Base-by-base conservation (phyloP, 2,113 vertebrate species). In the Larimichthys crocea region DNA sequence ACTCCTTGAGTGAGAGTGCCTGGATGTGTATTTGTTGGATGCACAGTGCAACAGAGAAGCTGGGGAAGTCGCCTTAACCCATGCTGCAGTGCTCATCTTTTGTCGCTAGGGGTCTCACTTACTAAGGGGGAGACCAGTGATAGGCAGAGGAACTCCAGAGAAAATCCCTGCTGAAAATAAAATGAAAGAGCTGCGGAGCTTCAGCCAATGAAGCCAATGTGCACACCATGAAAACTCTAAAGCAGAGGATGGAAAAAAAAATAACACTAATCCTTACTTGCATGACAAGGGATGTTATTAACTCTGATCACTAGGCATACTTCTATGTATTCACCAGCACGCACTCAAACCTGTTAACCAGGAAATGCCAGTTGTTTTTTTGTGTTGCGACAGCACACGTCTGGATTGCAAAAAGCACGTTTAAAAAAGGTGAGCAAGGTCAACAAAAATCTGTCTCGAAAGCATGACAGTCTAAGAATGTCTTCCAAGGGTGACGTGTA, bases 51-150 rank as follows among this genome's bases (percentile, higher is more conserved):
- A 65, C 1, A 56, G 53, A 68, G 52, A 70, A 29, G 76, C 50
- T 79, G 79, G 89, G 87, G 85, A 86, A 82, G 67, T 83, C 77
- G 15, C 56, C 14, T 79, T 56, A 17, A 55, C 59, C 79, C 60
- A 57, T 19, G 35, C 26, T 90, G 91, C 74, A 88, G 31, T 86
- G 31, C 77, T n/a, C 19, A 35, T n/a, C 3, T 29, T 85, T 17
- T 10, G 59, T 86, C 94, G 67, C 86, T 76, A 93, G 89, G 87
- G 52, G 94, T 91, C 91, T 67, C 92, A 83, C 61, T 20, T 67
- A 69, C 75, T 79, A 56, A 87, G 77, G 74, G 79, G 69, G 85
- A 84, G 26, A 79, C 81, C 72, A 82, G 63, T 62, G 64, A 55
- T 0, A 49, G 65, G 48, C 44, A 86, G 78, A 89, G 85, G 80